Base-by-base conservation (phyloP, 2,888 invertebrate genomes). In the Chymomyza amoena region DNA sequence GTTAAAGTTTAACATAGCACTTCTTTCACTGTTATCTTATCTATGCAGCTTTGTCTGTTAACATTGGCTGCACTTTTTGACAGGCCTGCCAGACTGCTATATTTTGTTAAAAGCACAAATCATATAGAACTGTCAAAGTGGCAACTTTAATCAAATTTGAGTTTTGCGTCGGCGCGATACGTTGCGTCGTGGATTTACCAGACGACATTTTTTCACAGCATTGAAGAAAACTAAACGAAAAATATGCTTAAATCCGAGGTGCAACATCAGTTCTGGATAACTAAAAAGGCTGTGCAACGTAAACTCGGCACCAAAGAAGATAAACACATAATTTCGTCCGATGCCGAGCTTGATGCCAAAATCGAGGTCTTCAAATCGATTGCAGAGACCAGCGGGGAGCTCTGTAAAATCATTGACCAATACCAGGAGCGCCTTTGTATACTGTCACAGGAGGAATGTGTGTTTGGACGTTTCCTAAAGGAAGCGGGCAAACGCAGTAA, bases 221-320 rank as follows among this genome's bases (percentile, higher is more conserved):
- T 25, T 59, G n/a, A 13, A 57, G 6, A 57, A 64, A 51, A 59
- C 59, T 28, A 59, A 59, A 59, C 52, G 18, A 6, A 45, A 77
- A 88, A 84, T 71, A 91, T 91, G 91, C 78, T 91, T 68, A 91
- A 91, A 69, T 90, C 91, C 0, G 94, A 94, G 90, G 95, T 98
- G 95, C 97, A 98, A 91, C 97, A 98, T 92, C 98, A 98, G 83
- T 99, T 97, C 92, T 99, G 99, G 99, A 96, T 99, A 68, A 99
- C 99, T 7, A 99, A 99, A 91, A 99, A 99, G 92, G 96, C 97
- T 69, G 96, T 99, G 60, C 94, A 97, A 79, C 94, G 97, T 88
- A 98, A 97, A 93, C 93, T 99, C 63, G 98, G 98, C 45, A 96
- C 97, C 84, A 99, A 99, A 93, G 99, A 99, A 93, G 99, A 99